Conservation (phyloP, 2,797 vertebrate species). For the Phoeniculus purpureus region DNA sequence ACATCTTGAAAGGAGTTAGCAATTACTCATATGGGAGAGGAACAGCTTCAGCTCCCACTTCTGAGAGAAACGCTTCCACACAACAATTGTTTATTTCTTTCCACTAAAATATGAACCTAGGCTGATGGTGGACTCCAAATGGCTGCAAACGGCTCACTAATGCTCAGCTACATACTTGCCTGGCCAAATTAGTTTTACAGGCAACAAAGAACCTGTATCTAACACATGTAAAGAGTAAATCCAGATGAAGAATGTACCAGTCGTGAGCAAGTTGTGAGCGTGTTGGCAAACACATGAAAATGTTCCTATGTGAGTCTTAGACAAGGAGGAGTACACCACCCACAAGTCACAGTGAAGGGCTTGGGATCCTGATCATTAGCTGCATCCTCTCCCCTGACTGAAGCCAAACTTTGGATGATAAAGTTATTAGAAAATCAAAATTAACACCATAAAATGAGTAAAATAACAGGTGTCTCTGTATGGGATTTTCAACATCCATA, state of each 20-base stretch:
- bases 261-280: not conserved
- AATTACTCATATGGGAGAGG: not conserved
- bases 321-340: not conserved
- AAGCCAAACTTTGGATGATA: not conserved
- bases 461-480: not conserved
- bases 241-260: fast-evolving
- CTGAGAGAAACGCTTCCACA: not conserved
- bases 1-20: not conserved
- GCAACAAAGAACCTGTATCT: not conserved
- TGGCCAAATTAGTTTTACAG: not conserved
- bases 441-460: not conserved
- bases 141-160: not conserved
- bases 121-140: not conserved
- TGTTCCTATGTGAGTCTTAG: too few species aligned
- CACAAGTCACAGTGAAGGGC: not conserved
- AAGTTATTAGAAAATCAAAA: not conserved
- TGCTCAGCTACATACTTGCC: not conserved
- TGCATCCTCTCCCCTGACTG: not conserved
- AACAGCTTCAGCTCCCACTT: not conserved
- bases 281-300: not conserved
- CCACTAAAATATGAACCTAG: not conserved
- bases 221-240: not conserved
- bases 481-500: not conserved
- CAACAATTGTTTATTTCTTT: not conserved
- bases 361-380: not conserved